Percentiles rank a stretch among this genome's conserved stretches.
phyloP scores from a whole-genome alignment of 2,888 invertebrate species.

The Asteroscopus sphinx region DNA sequence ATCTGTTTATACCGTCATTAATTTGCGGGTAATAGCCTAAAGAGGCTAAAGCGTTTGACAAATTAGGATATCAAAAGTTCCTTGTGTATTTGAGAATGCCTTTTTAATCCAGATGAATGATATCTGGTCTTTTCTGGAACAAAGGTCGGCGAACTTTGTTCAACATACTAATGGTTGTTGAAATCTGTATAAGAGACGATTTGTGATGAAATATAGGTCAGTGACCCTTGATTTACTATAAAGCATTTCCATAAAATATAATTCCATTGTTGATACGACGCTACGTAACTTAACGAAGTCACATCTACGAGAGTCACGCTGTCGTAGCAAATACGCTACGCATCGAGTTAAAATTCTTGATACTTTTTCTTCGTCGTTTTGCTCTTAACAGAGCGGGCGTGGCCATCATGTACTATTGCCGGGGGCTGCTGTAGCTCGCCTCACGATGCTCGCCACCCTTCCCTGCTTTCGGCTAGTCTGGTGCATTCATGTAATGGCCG shows the following conservation, averaged over 20 bases:
- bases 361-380: not conserved
- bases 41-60: constrained; percentile 23
- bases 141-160: not conserved
- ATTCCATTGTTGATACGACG: not conserved
- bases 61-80: constrained; percentile 15
- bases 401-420: too few relatives aligned
- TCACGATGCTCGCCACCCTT: too few relatives aligned
- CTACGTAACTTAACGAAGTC: not conserved
- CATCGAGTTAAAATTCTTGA: not conserved
- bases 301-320: not conserved
- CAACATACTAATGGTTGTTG: not conserved
- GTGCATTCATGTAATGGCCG: too few relatives aligned
- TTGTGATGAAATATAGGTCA: not conserved
- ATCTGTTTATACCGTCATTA: constrained; percentile 30
- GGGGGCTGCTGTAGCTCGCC: too few relatives aligned
- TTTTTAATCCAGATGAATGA: constrained; percentile 9
- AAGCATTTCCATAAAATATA: not conserved
- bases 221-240: too few relatives aligned
- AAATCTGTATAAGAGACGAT: not conserved
- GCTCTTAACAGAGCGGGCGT: too few relatives aligned
- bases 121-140: not conserved
- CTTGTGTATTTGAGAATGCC: not conserved
- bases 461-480: too few relatives aligned
- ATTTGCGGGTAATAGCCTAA: constrained; percentile 2
- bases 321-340: constrained; percentile 24